Percentiles rank a stretch among this genome's conserved stretches.
These are phyloP conservation scores for Holothuria scabra DNA, from an alignment of 53 echinoderm and acorn worm species.

Conservation along the genomic window DNA sequence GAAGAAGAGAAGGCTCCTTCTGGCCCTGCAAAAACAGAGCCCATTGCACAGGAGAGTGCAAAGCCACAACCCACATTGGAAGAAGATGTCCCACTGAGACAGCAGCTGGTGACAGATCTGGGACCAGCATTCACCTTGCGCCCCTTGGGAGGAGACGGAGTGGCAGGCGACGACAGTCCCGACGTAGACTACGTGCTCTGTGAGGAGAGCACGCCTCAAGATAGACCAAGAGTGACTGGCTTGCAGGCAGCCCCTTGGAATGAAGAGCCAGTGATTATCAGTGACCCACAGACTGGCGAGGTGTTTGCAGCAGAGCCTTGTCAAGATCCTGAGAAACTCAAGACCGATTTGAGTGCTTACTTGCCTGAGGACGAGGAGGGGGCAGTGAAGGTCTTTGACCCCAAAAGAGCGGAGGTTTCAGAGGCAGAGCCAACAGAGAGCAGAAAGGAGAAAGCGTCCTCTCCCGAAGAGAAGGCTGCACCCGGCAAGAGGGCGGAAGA, in stretches of 20 bases:
- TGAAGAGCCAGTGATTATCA: slow-evolving; percentile 54
- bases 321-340: slow-evolving; percentile 60
- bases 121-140: slow-evolving; percentile 77
- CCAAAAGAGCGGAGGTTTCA: slow-evolving; percentile 46
- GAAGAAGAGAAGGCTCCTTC: slow-evolving; percentile 3
- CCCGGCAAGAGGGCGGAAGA: slow-evolving; percentile 3
- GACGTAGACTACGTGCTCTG: slow-evolving; percentile 52
- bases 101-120: slow-evolving; percentile 73
- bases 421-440: slow-evolving; percentile 31
- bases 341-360: slow-evolving; percentile 60
- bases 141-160: slow-evolving; percentile 57
- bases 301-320: slow-evolving; percentile 64
- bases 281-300: slow-evolving; percentile 47
- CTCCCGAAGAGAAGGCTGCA: slow-evolving; percentile 11
- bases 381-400: slow-evolving; percentile 71
- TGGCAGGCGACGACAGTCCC: slow-evolving; percentile 52
- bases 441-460: slow-evolving; percentile 45
- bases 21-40: background rate
- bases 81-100: slow-evolving; percentile 50
- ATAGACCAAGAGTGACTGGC: slow-evolving; percentile 53
- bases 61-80: slow-evolving; percentile 2
- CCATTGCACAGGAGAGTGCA: slow-evolving; percentile 11
- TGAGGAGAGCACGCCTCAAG: slow-evolving; percentile 1
- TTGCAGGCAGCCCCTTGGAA: slow-evolving; percentile 30
- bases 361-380: slow-evolving; percentile 50